phyloP scores from a whole-genome alignment of 1,140 invertebrate genomes.

The Heliconius eleuchia region DNA sequence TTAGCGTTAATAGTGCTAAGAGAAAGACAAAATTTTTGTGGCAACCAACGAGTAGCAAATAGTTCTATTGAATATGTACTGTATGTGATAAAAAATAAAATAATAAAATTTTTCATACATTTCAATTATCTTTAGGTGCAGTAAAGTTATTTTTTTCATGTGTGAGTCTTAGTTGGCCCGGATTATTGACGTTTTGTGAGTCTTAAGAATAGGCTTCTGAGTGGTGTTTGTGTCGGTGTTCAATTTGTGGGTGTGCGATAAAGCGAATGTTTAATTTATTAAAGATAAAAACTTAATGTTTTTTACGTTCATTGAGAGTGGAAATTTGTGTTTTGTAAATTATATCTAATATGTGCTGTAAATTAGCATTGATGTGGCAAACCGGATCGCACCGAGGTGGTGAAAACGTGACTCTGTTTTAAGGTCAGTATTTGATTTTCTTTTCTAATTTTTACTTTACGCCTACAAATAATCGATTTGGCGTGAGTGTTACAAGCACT shows the following conservation, averaged over 20 bases:
- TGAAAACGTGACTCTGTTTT: slow-evolving; percentile 76
- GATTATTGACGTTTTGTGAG: slow-evolving; percentile 70
- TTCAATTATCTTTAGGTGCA: slow-evolving; percentile 15
- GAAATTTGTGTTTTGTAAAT: slow-evolving; percentile 55
- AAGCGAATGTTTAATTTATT: slow-evolving; percentile 31
- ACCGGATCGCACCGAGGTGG: slow-evolving; percentile 72
- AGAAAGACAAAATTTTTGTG: slow-evolving; percentile 25
- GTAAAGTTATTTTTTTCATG: slow-evolving; percentile 20
- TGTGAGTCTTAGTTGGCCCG: slow-evolving; percentile 45
- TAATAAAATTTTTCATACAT: neutral
- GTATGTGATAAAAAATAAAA: neutral
- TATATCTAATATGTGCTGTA: slow-evolving; percentile 63
- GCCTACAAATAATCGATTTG: neutral
- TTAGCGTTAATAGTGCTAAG: slow-evolving; percentile 24
- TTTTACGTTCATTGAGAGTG: slow-evolving; percentile 57
- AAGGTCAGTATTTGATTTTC: slow-evolving; percentile 67
- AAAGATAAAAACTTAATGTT: slow-evolving; percentile 31
- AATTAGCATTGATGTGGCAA: slow-evolving; percentile 74
- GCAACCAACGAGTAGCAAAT: slow-evolving; percentile 9
- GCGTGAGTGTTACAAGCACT: neutral
- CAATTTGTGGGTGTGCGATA: slow-evolving; percentile 54
- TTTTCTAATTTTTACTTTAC: slow-evolving; percentile 16
- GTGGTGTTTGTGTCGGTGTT: slow-evolving; percentile 62
- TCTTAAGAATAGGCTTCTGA: slow-evolving; percentile 55
- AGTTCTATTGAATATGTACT: neutral